A percentile compares a stretch with the other conserved stretches of the same genome.
These are phyloP conservation scores for Ceriagrion tenellum DNA, from an alignment of 2,888 invertebrate species.

Conservation along the genomic window DNA sequence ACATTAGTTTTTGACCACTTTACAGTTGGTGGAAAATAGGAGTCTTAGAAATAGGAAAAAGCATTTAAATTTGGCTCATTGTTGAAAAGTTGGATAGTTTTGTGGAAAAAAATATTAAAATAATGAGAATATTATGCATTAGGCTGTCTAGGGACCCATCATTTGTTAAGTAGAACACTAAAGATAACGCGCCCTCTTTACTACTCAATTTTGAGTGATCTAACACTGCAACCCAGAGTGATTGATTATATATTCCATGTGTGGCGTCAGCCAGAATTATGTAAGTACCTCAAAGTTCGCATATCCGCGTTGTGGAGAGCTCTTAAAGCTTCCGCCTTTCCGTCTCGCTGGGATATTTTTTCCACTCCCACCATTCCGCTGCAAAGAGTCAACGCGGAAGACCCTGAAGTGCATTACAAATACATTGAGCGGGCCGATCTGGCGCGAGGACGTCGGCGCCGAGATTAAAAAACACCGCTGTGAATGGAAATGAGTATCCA, in stretches of 20 bases:
- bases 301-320: not conserved
- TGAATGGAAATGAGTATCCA: not conserved
- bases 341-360: not conserved
- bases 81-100: no score
- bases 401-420: conserved; percentile 2
- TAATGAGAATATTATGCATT: no score
- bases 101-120: no score
- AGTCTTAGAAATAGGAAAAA: no score
- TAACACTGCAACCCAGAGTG: not conserved
- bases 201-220: no score
- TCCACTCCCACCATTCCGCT: not conserved
- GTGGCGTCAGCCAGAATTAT: not conserved
- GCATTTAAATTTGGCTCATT: no score
- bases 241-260: not conserved
- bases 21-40: no score
- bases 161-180: no score
- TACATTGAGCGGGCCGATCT: not conserved
- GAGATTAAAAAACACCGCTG: not conserved
- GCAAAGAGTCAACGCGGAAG: not conserved
- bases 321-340: not conserved
- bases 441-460: not conserved
- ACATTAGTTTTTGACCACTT: no score
- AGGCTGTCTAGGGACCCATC: no score
- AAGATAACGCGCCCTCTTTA: no score
- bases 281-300: not conserved